phyloP scores from a whole-genome alignment of 2,113 vertebrate species.

The Ursus arctos region DNA sequence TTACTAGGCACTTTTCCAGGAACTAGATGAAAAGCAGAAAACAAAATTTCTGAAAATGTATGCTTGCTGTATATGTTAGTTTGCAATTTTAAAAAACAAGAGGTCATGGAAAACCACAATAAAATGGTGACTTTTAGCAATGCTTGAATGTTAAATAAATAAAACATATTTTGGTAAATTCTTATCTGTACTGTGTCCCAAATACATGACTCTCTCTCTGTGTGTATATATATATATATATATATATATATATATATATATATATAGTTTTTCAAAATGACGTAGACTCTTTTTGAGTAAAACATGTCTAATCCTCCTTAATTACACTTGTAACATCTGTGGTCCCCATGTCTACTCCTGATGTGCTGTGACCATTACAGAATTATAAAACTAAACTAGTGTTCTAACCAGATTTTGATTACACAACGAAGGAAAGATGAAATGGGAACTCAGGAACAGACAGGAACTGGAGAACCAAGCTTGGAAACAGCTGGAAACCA shows the following conservation, averaged over 20 bases:
- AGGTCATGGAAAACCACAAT: neutral
- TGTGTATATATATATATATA: neutral
- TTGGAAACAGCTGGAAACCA: neutral
- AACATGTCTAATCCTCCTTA: neutral
- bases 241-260: neutral
- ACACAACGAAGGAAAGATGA: neutral
- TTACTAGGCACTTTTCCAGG: neutral
- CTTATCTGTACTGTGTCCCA: neutral
- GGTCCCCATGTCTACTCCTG: neutral
- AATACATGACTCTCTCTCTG: neutral
- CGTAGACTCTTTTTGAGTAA: neutral
- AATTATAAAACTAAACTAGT: neutral
- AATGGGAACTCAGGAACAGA: neutral
- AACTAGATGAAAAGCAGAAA: neutral
- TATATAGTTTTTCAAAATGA: neutral
- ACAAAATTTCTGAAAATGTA: neutral
- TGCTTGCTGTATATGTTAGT: neutral
- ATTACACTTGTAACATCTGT: neutral
- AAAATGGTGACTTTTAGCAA: neutral
- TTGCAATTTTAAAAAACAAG: neutral
- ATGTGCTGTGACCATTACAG: neutral
- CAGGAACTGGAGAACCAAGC: neutral
- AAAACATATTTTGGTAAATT: neutral
- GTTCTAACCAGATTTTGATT: neutral
- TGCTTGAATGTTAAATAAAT: neutral